Base-by-base conservation (phyloP, 2,888 invertebrate species). In the Cataglyphis livida region DNA sequence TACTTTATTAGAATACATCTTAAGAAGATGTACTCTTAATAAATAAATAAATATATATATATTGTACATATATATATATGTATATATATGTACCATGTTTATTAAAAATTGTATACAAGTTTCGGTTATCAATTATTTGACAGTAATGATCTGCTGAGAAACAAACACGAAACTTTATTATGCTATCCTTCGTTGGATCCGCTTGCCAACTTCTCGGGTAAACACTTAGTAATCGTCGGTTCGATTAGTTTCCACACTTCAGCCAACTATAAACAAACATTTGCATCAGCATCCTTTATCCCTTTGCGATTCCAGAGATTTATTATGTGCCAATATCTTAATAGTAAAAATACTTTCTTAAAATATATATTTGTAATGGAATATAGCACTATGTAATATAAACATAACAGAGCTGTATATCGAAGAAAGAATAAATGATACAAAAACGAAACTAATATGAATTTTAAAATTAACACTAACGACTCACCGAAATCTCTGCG, bases 191-290 rank as follows among this genome's bases (percentile, higher is more conserved):
- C 92, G 38, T 92, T 93, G 15, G 93, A 91, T 28, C 91, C 90
- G 12, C 79, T 84, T 0, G 87, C 85, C 41, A 92, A 86, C 88
- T 93, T 93, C 85, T 95, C 95, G n/a, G 95, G 95, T 76, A 96
- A 92, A 91, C 95, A 95, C 89, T 95, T 95, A 85, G 94, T 94
- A 59, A 95, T 95, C 48, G 95, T 95, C 6, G 95, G 95, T 85
- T 95, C 95, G 71, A 96, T 95, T 76, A 95, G 92, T 86, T 95
- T 95, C 96, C 96, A 96, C 6, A 96, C 95, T 86, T 95, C 95
- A 18, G 95, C 95, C 84, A 96, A 92, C 96, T 96, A 91, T 85
- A 95, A 93, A 84, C 51, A 78, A 57, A 68, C 57, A 28, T 68
- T 76, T 57, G 28, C 54, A 48, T 59, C 44, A 78, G 44, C 59